Percentiles rank a stretch among this genome's conserved stretches.
These are phyloP conservation scores for Lethrus apterus DNA, from an alignment of 1,140 invertebrate species.

Conservation along the genomic window DNA sequence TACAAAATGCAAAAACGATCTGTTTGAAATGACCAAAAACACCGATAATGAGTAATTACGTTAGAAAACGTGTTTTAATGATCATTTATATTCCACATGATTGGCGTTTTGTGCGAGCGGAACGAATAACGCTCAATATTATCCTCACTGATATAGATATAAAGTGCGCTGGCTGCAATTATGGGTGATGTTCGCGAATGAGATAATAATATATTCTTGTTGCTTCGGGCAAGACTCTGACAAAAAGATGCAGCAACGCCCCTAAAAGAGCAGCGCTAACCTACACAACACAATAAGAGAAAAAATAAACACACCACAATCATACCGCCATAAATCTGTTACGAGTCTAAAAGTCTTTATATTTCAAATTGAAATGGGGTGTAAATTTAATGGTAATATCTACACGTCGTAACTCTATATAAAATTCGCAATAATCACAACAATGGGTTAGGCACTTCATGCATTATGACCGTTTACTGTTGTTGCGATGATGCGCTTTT, in stretches of 20 bases:
- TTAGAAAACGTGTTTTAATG: conserved; percentile 16
- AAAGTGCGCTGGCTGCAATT: too few relatives aligned
- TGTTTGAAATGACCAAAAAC: not conserved
- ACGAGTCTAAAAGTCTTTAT: conserved; percentile 9
- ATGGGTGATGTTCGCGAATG: conserved; percentile 17
- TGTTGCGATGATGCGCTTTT: too few relatives aligned
- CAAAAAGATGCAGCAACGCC: conserved; percentile 13
- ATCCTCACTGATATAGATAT: too few relatives aligned
- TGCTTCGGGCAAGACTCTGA: conserved; percentile 15
- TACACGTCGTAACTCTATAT: conserved; percentile 24
- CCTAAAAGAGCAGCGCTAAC: conserved; percentile 10
- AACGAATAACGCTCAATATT: not conserved
- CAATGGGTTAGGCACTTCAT: too few relatives aligned
- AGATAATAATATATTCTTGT: conserved; percentile 23
- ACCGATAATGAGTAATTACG: conserved; percentile 4
- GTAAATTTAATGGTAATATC: conserved; percentile 22
- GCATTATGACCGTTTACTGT: too few relatives aligned
- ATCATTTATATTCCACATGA: not conserved
- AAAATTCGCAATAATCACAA: too few relatives aligned
- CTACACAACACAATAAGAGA: conserved; percentile 15
- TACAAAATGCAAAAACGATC: not conserved
- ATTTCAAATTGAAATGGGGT: conserved; percentile 24
- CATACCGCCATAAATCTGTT: conserved; percentile 20
- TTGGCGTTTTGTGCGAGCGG: not conserved
- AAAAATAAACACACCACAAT: conserved; percentile 18